Percentiles rank a stretch among this genome's conserved stretches.
Evolutionary conservation across 2,888 invertebrate genomes (phyloP).

Genomic region (Pyrrhosoma nymphula): DNA sequence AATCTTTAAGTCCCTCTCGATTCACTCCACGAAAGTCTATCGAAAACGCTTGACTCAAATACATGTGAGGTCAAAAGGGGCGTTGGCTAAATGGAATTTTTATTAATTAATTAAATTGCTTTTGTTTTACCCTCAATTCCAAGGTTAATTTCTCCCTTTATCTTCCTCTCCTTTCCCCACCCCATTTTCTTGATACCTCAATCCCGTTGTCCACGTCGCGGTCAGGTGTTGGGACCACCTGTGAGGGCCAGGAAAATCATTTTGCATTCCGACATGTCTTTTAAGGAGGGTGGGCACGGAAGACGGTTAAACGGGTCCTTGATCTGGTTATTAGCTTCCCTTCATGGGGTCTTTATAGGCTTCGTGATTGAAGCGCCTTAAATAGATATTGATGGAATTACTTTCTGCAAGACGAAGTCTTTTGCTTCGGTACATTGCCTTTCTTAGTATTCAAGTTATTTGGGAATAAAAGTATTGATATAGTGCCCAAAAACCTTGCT

Average conservation of each 20-base stretch:
- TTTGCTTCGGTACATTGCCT: too few relatives aligned
- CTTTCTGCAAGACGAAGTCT: too few relatives aligned
- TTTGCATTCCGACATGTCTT: background rate
- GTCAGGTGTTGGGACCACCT: background rate
- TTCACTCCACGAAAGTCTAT: background rate
- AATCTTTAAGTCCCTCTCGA: slow-evolving; percentile 23
- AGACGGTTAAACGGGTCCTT: background rate
- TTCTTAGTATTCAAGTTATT: too few relatives aligned
- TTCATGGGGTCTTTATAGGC: background rate
- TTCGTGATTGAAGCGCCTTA: background rate
- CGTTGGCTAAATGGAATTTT: background rate
- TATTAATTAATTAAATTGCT: background rate
- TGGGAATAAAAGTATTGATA: too few relatives aligned
- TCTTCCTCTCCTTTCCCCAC: background rate
- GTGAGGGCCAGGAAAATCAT: background rate
- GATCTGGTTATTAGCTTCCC: too few relatives aligned
- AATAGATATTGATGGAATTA: too few relatives aligned
- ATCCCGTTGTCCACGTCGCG: background rate
- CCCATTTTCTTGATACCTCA: background rate
- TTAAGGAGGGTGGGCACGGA: background rate
- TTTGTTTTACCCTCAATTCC: background rate
- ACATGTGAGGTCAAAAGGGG: background rate
- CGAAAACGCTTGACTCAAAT: background rate
- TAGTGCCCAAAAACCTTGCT: too few relatives aligned
- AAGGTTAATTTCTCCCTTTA: background rate